Evolutionary conservation across 2,888 invertebrate genomes (phyloP).

Genomic region (Melitaea athalia): DNA sequence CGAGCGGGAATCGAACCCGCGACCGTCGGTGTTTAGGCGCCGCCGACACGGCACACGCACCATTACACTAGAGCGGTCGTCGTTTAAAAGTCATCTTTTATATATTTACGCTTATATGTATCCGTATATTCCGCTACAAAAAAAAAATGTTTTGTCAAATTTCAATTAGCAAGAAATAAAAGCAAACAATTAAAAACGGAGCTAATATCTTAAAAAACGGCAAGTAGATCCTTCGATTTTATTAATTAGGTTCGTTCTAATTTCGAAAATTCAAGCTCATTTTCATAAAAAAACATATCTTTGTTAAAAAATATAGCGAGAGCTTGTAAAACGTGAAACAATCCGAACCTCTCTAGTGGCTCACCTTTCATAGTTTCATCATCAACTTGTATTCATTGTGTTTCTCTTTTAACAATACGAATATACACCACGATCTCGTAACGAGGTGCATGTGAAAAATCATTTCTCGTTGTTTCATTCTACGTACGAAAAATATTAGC

Average conservation of each 20-base stretch:
- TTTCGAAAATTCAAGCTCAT: neutral
- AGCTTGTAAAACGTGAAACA: constrained; percentile 11
- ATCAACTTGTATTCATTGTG: constrained; percentile 26
- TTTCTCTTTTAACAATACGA: constrained; percentile 23
- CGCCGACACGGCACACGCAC: no score
- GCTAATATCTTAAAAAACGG: neutral
- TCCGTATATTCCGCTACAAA: no score
- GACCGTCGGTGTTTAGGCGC: no score
- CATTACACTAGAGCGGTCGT: no score
- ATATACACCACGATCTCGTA: constrained; percentile 25
- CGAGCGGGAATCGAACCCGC: no score
- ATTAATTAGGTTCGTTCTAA: neutral
- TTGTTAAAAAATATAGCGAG: neutral
- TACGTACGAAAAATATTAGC: neutral
- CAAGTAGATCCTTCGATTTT: neutral
- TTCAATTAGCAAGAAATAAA: no score
- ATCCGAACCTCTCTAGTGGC: constrained; percentile 12
- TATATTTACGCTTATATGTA: no score
- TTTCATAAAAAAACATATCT: neutral
- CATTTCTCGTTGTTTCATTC: neutral
- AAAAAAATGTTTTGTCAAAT: no score
- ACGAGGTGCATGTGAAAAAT: constrained; percentile 15
- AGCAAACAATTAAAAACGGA: neutral
- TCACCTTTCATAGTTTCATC: constrained; percentile 24
- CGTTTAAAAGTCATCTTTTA: no score